Evolutionary conservation across 2,888 invertebrate genomes (phyloP), one percentile per base, ranked within the genome.

Genomic region (Drosophila yooni): DNA sequence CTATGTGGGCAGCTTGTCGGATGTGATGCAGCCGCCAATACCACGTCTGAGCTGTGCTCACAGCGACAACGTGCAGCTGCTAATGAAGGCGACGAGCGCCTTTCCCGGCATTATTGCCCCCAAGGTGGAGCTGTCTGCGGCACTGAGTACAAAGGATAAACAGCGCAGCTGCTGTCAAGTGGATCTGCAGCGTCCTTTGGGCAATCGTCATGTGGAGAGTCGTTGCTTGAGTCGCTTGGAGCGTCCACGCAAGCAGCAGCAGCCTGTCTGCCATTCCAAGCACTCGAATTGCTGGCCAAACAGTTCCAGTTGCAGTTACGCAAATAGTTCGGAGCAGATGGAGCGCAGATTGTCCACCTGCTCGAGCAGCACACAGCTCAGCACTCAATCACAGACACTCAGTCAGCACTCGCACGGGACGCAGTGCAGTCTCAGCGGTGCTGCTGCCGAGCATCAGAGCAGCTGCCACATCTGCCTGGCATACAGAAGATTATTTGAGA

Each of bases 81-180:
- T 93, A 33, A 92, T 93, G 93, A 91, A 86, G 76, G 90, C 92
- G 7, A 92, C 93, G 2, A 79, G 90, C 2, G 92, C 91, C 29
- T 93, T 93, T 86, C 93, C 93, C 27, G 93, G 93, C 21, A 92
- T 93, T 6, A 80, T 93, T 62, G 90, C 92, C 2, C 93, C 93
- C 2, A 93, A 92, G 62, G 79, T 92, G n/a, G 93, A 93, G 79
- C 76, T 93, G 0, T 88, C 91, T 0, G 90, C 91, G 0, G 74
- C 88, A 3, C 66, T 92, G 7, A 75, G 70, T 3, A 82, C 91
- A 3, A 74, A 89, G 56, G 89, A 77, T 21, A 76, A 74, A 7
- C 65, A 66, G 2, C 72, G 46, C 0, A 59, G 68, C 52, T 68
- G 64, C 40, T 76, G 71, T 7, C 61, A 53, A 3, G 34, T 58